These are phyloP conservation scores for Hemitrygon akajei DNA, from an alignment of 2,797 vertebrate species.

Conservation along the genomic window DNA sequence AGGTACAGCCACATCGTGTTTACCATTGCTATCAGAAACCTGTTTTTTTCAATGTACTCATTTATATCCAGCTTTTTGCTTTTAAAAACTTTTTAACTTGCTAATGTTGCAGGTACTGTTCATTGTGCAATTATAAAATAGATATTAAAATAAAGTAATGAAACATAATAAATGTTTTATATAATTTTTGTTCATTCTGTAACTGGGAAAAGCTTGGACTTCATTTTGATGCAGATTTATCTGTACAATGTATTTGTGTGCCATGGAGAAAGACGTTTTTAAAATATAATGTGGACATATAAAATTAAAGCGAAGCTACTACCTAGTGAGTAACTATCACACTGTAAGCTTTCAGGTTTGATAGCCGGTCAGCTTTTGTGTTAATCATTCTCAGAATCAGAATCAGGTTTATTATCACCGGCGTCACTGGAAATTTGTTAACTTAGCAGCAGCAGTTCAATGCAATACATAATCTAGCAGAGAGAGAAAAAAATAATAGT, in stretches of 20 bases:
- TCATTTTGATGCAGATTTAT: not conserved
- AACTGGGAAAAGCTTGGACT: not conserved
- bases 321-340: not conserved
- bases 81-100: conserved; percentile 18
- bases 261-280: not conserved
- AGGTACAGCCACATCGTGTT: conserved; percentile 35
- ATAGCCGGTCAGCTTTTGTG: too few species aligned
- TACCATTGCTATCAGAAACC: conserved; percentile 28
- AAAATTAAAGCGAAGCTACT: not conserved
- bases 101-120: not conserved
- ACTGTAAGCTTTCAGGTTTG: not conserved
- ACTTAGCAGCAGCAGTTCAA: too few species aligned
- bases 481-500: too few species aligned
- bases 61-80: conserved; percentile 8
- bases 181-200: not conserved
- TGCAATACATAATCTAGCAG: too few species aligned
- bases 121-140: not conserved
- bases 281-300: not conserved
- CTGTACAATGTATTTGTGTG: not conserved
- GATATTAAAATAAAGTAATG: not conserved
- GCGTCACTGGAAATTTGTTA: too few species aligned
- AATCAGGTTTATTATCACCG: too few species aligned
- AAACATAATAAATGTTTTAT: not conserved
- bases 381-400: not conserved
- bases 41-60: conserved; percentile 20